phyloP scores from a whole-genome alignment of 2,113 vertebrate genomes.

The Turdus rufiventris region DNA sequence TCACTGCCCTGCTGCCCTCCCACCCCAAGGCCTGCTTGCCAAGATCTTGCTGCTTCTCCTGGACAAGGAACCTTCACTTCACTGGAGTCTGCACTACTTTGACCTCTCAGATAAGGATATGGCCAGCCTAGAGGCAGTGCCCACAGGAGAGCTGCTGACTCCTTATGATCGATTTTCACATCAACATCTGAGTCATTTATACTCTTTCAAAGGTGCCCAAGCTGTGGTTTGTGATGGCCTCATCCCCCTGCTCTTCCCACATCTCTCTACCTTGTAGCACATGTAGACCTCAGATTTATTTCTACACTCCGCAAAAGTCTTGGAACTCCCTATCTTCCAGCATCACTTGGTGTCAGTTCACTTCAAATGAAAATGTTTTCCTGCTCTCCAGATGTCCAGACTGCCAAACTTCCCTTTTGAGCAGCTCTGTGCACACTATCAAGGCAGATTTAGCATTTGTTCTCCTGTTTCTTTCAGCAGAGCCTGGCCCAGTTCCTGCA shows the following conservation, averaged over 20 bases:
- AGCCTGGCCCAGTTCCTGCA: constrained; percentile 70
- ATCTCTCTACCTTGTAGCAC: background rate
- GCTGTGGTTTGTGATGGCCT: background rate
- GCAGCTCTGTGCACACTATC: background rate
- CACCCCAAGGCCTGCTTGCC: background rate
- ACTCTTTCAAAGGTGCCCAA: background rate
- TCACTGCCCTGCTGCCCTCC: background rate
- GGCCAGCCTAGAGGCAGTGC: background rate
- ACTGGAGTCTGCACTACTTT: background rate
- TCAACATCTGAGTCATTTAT: background rate
- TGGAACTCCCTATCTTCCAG: background rate
- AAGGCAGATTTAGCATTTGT: background rate
- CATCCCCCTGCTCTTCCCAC: background rate
- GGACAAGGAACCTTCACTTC: background rate
- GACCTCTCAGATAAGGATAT: background rate
- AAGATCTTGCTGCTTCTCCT: background rate
- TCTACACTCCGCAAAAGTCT: background rate
- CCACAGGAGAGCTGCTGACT: background rate
- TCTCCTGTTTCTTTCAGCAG: constrained; percentile 5
- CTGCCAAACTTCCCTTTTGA: background rate
- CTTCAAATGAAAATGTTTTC: background rate
- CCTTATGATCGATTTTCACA: background rate
- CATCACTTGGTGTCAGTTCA: background rate
- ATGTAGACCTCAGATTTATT: background rate
- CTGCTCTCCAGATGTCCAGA: background rate